Percentiles rank a stretch among this genome's conserved stretches.
phyloP scores from a whole-genome alignment of 2,113 vertebrate genomes.

The Callorhinus ursinus region DNA sequence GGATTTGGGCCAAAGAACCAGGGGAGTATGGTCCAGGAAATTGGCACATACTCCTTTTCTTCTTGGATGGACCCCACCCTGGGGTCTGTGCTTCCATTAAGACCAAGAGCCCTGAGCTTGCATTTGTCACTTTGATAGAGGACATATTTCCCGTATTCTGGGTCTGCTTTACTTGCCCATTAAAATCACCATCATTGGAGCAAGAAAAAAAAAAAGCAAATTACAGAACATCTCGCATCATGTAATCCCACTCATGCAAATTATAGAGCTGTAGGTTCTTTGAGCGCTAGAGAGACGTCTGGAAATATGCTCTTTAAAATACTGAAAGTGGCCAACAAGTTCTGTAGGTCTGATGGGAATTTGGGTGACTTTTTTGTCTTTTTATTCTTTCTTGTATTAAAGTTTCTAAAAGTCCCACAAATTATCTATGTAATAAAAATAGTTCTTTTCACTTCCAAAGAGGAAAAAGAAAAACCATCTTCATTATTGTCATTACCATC shows the following conservation, averaged over 20 bases:
- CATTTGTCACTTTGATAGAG: background rate
- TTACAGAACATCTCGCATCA: accelerated
- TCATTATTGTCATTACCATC: background rate
- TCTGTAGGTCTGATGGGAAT: background rate
- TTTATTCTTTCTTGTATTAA: background rate
- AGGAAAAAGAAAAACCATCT: background rate
- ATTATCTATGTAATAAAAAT: background rate
- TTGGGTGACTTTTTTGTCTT: background rate
- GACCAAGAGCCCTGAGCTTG: background rate
- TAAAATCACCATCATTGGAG: background rate
- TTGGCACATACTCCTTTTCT: background rate
- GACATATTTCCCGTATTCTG: background rate
- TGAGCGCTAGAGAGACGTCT: background rate
- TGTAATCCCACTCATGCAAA: background rate
- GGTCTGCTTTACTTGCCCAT: background rate
- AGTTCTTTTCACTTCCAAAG: background rate
- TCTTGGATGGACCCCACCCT: background rate
- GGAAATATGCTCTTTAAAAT: background rate
- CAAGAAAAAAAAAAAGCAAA: background rate
- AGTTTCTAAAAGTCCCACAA: background rate
- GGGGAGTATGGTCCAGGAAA: background rate
- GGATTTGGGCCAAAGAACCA: background rate
- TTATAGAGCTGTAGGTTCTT: background rate
- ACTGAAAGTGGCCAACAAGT: background rate
- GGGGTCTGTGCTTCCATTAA: background rate